Evolutionary conservation across 2,888 invertebrate species (phyloP), one percentile per base, ranked within the genome.

Genomic region (Drosophila paracracens): DNA sequence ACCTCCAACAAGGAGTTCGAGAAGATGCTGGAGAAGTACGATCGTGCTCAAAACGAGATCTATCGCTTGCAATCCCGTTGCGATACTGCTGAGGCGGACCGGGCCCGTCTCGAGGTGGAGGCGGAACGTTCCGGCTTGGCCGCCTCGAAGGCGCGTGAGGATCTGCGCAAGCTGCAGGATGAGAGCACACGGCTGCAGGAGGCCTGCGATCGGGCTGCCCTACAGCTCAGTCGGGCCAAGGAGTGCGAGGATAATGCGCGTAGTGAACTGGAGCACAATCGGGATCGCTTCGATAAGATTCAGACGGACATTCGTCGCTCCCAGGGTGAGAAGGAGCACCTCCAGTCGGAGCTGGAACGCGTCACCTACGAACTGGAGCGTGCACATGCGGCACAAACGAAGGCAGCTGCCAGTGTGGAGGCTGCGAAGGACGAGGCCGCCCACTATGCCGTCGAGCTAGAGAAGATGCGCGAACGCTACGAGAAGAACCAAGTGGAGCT

Each of bases 241-340:
- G 98, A 98, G 93, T 95, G 96, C 85, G 98, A 98, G 94, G 98
- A 98, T 83, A 98, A 98, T 92, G 96, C 97, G 35, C 97, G 98
- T 89, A 97, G 97, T 91, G 98, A 98, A 88, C 94, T 97, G 33
- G 97, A 98, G 92, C 96, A 98, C 95, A 95, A 97, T 75, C 95
- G 97, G 54, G 98, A 98, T 85, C 95, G 97, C 59, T 97, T 97
- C 91, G 98, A 98, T 89, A 98, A 98, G 93, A 94, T 96, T 18
- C 97, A 97, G 92, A 96, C 96, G 69, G 98, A 98, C 93, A 93
- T 97, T 54, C 94, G 98, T 82, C 95, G 97, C 66, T 93, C 97
- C 36, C 97, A 96, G 94, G 96, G 95, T 67, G 98, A 97, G 85
- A 96, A 97, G 85, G 98, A 98, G 88, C 98, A 98, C 89, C 93